Percentiles rank a stretch among this genome's conserved stretches.
phyloP scores from a whole-genome alignment of 1,140 invertebrate species.

The Drosophila funebris region DNA sequence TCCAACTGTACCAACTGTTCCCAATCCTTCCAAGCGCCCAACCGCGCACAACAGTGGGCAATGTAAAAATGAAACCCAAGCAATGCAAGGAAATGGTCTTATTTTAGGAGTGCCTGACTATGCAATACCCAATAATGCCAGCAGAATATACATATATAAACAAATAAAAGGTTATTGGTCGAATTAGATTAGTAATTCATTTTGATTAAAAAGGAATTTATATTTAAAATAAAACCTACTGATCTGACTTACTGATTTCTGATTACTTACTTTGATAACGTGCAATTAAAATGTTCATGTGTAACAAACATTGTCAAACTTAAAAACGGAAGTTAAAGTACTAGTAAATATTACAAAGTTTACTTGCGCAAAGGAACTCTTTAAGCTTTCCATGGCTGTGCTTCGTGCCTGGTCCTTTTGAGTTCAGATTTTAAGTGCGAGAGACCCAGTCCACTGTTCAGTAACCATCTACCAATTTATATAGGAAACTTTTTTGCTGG shows the following conservation, averaged over 20 bases:
- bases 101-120: neutral
- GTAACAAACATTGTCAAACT: no score
- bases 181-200: no score
- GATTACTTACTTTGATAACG: no score
- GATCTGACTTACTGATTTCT: no score
- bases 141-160: no score
- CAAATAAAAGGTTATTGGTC: no score
- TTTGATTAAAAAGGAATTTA: no score
- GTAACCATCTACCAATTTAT: constrained; percentile 60
- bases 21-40: neutral
- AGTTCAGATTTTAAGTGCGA: constrained; percentile 51
- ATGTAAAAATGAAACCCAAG: constrained; percentile 53
- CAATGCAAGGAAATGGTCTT: constrained; percentile 5
- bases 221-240: no score
- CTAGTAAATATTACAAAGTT: constrained; percentile 14
- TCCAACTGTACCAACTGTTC: neutral
- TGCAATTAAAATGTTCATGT: no score
- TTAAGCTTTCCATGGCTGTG: constrained; percentile 17
- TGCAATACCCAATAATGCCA: neutral
- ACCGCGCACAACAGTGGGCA: constrained; percentile 44
- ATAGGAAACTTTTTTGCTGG: constrained; percentile 41
- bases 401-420: constrained; percentile 6
- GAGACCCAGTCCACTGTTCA: constrained; percentile 4
- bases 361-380: no score
- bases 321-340: no score